Conservation (phyloP, 2,888 invertebrate species). For the Andrena fulva region DNA sequence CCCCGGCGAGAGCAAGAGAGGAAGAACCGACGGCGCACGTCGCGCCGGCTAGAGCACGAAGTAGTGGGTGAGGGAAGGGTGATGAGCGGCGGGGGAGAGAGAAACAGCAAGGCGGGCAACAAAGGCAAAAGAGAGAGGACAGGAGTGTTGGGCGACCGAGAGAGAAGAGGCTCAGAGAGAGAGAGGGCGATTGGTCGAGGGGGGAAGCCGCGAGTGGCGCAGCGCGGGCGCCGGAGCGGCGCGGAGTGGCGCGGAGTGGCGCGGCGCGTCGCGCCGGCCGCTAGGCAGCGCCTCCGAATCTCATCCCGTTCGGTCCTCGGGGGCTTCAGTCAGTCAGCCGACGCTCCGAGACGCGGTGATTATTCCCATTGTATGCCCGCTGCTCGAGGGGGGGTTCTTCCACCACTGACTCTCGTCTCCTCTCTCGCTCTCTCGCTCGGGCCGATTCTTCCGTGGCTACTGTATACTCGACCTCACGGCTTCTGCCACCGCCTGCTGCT, state of each 20-base stretch:
- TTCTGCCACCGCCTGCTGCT: constrained; percentile 6
- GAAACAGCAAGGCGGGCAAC: constrained; percentile 36
- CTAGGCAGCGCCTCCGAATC: constrained; percentile 79
- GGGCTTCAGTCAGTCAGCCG: constrained; percentile 82
- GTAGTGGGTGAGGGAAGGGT: background rate
- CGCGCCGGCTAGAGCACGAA: background rate
- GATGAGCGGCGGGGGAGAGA: background rate
- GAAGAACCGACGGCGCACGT: background rate
- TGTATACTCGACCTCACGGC: constrained; percentile 38
- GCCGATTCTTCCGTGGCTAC: constrained; percentile 23
- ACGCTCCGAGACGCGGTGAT: constrained; percentile 82
- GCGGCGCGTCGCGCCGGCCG: constrained; percentile 66
- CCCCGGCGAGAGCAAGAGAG: constrained; percentile 20
- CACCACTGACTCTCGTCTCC: constrained; percentile 60
- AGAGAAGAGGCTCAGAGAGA: constrained; percentile 57
- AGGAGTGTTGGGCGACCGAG: constrained; percentile 31
- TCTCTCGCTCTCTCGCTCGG: constrained; percentile 56
- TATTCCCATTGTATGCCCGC: constrained; percentile 81
- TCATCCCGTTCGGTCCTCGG: constrained; percentile 78
- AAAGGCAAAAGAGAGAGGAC: constrained; percentile 54
- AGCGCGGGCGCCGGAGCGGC: constrained; percentile 64
- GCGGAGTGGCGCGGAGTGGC: constrained; percentile 58
- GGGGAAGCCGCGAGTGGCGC: constrained; percentile 47
- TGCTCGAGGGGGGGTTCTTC: constrained; percentile 67
- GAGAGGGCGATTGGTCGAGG: constrained; percentile 46